These are phyloP conservation scores for Pseudomyrmex cubaensis DNA, from an alignment of 1,140 invertebrate species.

Conservation along the genomic window DNA sequence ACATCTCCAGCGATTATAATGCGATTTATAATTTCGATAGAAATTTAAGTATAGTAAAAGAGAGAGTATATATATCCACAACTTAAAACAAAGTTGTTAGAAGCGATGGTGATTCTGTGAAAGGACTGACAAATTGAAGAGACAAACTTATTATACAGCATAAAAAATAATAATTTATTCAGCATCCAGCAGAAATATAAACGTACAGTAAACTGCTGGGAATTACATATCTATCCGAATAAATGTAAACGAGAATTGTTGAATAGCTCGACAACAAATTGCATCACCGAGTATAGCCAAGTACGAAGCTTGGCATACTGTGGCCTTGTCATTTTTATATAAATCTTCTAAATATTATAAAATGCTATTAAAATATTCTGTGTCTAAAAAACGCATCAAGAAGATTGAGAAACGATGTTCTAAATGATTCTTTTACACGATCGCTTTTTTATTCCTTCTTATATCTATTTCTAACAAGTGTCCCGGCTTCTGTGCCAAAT, in stretches of 20 bases:
- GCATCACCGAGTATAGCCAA: slow-evolving; percentile 11
- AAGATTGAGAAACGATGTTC: slow-evolving; percentile 19
- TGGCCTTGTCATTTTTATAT: slow-evolving; percentile 27
- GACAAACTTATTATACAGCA: slow-evolving; percentile 69
- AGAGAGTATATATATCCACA: not conserved
- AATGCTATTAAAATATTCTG: slow-evolving; percentile 34
- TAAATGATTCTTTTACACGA: not conserved
- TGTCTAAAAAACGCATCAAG: slow-evolving; percentile 27
- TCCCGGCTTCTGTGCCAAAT: slow-evolving; percentile 17
- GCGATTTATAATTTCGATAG: not conserved
- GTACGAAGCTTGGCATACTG: not conserved
- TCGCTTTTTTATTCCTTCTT: slow-evolving; percentile 30
- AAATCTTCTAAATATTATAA: slow-evolving; percentile 56
- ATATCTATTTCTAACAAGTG: slow-evolving; percentile 29
- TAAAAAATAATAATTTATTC: slow-evolving; percentile 85
- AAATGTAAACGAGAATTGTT: slow-evolving; percentile 36
- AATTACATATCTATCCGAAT: slow-evolving; percentile 62
- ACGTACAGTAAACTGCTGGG: slow-evolving; percentile 73
- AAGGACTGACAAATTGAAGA: slow-evolving; percentile 8
- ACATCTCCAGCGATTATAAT: not conserved
- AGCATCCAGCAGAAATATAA: slow-evolving; percentile 81
- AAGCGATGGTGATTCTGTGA: not conserved
- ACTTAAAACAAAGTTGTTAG: too few species aligned
- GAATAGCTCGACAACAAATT: slow-evolving; percentile 37
- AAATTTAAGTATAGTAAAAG: not conserved